Evolutionary conservation across 1,140 invertebrate genomes (phyloP).

Genomic region (Solenopsis invicta): DNA sequence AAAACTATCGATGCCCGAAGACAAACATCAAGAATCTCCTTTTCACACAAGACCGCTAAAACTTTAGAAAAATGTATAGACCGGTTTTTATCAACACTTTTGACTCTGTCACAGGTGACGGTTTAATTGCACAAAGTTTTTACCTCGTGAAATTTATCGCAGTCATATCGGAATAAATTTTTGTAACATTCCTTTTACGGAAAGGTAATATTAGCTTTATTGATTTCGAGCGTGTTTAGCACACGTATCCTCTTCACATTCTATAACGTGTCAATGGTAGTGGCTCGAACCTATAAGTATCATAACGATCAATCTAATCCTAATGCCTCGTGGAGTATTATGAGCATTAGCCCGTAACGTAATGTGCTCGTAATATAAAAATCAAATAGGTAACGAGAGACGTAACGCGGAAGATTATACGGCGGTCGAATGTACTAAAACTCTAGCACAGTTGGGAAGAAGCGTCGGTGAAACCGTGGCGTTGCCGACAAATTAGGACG

Average conservation of each 20-base stretch:
- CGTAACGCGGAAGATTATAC: background rate
- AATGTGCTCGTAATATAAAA: conserved; percentile 1
- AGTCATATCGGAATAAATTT: background rate
- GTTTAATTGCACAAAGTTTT: background rate
- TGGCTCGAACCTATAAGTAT: background rate
- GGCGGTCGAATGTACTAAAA: background rate
- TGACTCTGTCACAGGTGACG: background rate
- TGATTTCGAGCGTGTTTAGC: background rate
- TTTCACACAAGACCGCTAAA: background rate
- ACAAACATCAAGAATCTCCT: conserved; percentile 49
- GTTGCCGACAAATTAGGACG: conserved; percentile 34
- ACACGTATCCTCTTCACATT: background rate
- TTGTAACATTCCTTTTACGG: background rate
- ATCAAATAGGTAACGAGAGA: background rate
- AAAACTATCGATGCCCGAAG: conserved; percentile 7
- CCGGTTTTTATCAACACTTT: background rate
- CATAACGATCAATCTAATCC: background rate
- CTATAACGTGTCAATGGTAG: background rate
- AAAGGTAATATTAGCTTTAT: conserved; percentile 2
- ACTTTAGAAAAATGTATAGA: background rate
- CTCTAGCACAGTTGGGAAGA: background rate
- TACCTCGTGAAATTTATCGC: background rate
- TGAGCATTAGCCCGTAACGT: conserved; percentile 7
- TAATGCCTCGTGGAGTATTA: background rate
- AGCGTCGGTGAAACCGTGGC: background rate